phyloP scores from a whole-genome alignment of 2,113 vertebrate genomes.

The Etia nguti region DNA sequence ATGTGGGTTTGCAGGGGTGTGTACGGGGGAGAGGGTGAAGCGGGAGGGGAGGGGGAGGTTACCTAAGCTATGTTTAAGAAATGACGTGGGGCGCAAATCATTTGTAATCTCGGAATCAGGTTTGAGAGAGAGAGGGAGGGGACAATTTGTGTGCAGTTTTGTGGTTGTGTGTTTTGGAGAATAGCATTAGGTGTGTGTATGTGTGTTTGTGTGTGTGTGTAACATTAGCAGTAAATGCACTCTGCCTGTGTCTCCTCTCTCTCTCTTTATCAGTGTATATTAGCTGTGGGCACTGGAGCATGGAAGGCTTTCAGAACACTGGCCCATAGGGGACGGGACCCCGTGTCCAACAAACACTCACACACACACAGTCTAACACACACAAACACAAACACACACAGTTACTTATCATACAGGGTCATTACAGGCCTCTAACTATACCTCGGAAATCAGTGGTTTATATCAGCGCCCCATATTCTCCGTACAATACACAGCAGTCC shows the following conservation, averaged over 20 bases:
- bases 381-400: slow-evolving; percentile 28
- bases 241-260: slow-evolving; percentile 47
- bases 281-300: slow-evolving; percentile 72
- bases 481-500: slow-evolving; percentile 32
- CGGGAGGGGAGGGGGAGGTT: slow-evolving; percentile 27
- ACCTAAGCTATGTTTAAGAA: slow-evolving; percentile 69
- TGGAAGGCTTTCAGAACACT: slow-evolving; percentile 74
- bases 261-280: slow-evolving; percentile 76
- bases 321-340: slow-evolving; percentile 66
- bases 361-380: slow-evolving; percentile 24
- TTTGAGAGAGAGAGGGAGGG: slow-evolving; percentile 15
- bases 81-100: slow-evolving; percentile 58
- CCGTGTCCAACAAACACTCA: slow-evolving; percentile 50
- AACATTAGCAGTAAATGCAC: slow-evolving; percentile 66
- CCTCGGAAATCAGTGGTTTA: slow-evolving; percentile 63
- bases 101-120: slow-evolving; percentile 67
- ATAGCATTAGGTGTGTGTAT: not conserved
- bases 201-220: not conserved
- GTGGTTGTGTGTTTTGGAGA: slow-evolving; percentile 14
- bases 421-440: slow-evolving; percentile 75
- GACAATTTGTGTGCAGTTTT: slow-evolving; percentile 20
- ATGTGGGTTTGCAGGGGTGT: slow-evolving; percentile 22
- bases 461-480: slow-evolving; percentile 60
- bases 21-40: slow-evolving; percentile 8
- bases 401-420: slow-evolving; percentile 69